Evolutionary conservation across 1,140 invertebrate species (phyloP), one percentile per base, ranked within the genome.

Genomic region (Neuroterus valhalla): DNA sequence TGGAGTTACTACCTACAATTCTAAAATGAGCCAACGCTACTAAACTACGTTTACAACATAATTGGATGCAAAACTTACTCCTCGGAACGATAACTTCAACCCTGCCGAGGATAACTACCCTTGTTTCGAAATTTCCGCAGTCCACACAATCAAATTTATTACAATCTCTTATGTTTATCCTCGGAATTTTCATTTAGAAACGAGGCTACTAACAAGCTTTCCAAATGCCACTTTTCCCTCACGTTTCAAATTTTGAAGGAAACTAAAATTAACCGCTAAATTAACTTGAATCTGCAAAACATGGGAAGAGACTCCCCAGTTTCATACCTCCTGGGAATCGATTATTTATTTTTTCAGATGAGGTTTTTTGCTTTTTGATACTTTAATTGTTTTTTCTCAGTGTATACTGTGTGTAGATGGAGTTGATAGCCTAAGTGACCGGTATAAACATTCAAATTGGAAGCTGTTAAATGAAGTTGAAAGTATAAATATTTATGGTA

Each of bases 1-100:
- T 31, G 3, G 31, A 62, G 55, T 62, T 62, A 62, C 55, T 31
- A 26, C 23, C 21, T 62, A 3, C 15, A 62, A 10, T 38, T 38
- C 12, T 5, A 62, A 23, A 26, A 62, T 15, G 14, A 62, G 55
- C 26, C 15, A 23, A 62, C 26, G 26, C 23, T 26, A 62, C 55
- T 62, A 62, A 62, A 62, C 55, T 31, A 62, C 55, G 55, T 26
- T 62, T 62, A 62, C 55, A 62, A 31, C 55, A 62, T 26, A 38
- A 62, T 62, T 62, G n/a, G 55, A 26, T 15, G 21, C 14, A 62
- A 31, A 26, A 62, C 55, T 62, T 62, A 62, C 26, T 62, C 31
- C 55, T 15, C 12, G 26, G 55, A 31, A 23, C 55, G 21, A 62
- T 62, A 62, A 62, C 55, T 62, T 62, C 55, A 62, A 62, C 55